Evolutionary conservation across 2,113 vertebrate genomes (phyloP).

Genomic region (Pterocles gutturalis): DNA sequence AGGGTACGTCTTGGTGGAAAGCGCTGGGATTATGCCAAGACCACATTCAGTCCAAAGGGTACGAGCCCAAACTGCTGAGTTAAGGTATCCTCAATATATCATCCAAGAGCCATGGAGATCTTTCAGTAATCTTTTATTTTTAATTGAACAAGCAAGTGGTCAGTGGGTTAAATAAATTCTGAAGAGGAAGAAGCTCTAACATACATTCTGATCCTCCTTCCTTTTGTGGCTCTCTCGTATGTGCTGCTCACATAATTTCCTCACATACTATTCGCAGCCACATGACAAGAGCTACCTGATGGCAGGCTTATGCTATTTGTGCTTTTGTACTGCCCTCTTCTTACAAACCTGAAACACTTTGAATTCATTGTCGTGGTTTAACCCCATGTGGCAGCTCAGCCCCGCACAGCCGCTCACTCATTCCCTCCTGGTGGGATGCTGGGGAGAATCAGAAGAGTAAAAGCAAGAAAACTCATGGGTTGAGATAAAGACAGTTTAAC

Average conservation of each 20-base stretch:
- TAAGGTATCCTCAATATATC: not conserved
- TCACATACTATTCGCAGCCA: not conserved
- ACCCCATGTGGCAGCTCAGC: no score
- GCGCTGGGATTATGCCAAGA: not conserved
- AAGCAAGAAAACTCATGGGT: no score
- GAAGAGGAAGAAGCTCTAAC: not conserved
- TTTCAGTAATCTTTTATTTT: not conserved
- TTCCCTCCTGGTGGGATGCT: no score
- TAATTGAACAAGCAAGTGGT: not conserved
- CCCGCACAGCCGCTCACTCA: no score
- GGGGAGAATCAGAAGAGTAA: no score
- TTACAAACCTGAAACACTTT: conserved; percentile 27
- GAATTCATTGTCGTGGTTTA: not conserved
- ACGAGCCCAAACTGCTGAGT: not conserved
- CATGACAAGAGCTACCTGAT: not conserved
- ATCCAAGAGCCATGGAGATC: not conserved
- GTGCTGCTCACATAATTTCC: not conserved
- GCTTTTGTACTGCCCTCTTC: conserved; percentile 32
- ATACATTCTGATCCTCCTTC: conserved; percentile 1
- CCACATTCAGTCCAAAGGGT: not conserved
- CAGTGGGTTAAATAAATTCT: conserved; percentile 12
- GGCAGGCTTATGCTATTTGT: not conserved
- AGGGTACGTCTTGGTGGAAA: not conserved
- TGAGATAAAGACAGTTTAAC: no score
- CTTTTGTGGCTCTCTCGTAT: not conserved